Evolutionary conservation across 2,888 invertebrate species (phyloP).

Genomic region (Agelastica alni): DNA sequence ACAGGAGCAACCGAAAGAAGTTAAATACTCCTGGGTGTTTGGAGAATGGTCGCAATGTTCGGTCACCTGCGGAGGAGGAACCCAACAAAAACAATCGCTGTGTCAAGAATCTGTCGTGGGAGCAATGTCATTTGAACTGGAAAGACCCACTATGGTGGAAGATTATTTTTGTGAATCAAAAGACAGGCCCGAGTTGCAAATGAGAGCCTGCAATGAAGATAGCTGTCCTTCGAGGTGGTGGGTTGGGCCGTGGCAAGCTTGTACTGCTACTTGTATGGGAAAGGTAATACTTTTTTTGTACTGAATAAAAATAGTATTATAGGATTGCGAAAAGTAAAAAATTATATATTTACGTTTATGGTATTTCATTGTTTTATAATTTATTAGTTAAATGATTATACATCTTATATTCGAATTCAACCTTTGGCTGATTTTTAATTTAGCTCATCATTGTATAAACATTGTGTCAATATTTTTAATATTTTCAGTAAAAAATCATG

Average conservation of each 20-base stretch:
- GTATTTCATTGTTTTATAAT: too few species aligned
- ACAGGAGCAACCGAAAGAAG: conserved; percentile 61
- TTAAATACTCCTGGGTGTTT: conserved; percentile 73
- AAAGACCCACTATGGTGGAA: conserved; percentile 53
- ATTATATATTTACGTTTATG: too few species aligned
- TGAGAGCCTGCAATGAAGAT: conserved; percentile 68
- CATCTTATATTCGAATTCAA: too few species aligned
- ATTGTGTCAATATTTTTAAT: too few species aligned
- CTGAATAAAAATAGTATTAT: too few species aligned
- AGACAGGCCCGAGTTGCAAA: conserved; percentile 64
- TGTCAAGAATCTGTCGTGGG: conserved; percentile 56
- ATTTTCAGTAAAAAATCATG: too few species aligned
- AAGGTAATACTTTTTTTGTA: too few species aligned
- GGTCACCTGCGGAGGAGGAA: conserved; percentile 78
- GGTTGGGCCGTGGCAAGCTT: conserved; percentile 85
- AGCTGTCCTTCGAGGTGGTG: conserved; percentile 81
- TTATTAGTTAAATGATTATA: too few species aligned
- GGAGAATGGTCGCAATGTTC: conserved; percentile 83
- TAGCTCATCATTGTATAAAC: too few species aligned
- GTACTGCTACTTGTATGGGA: conserved; percentile 68
- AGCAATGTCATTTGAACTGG: conserved; percentile 56
- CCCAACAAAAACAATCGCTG: conserved; percentile 61
- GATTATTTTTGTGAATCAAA: conserved; percentile 50
- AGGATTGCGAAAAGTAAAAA: too few species aligned
- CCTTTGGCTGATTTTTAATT: too few species aligned